Base-by-base conservation (phyloP, 2,113 vertebrate genomes). In the Bostrychus sinensis region DNA sequence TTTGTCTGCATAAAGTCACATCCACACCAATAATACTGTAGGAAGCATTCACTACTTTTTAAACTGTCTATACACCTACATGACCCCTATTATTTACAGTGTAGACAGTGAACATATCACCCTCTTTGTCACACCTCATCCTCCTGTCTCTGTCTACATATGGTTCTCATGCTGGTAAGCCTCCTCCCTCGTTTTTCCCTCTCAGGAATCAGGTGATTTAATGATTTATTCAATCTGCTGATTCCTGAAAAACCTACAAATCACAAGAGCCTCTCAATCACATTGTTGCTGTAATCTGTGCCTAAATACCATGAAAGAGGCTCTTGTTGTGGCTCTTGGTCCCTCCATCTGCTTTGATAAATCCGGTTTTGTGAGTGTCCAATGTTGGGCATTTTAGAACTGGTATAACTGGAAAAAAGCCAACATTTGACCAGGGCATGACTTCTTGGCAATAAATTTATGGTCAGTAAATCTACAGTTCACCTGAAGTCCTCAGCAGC, bases 221-320 rank as follows among this genome's bases (percentile, higher is more conserved):
- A 75, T 68, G 75, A 86, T 86, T 77, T 86, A 84, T 82, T 77
- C 69, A 73, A 84, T 74, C 71, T 81, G 55, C 72, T 9, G 10
- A 78, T 75, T 78, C 72, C 75, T 66, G 64, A 51, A 63, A 80
- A 84, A 78, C 72, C 75, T 84, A 81, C 75, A 82, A 82, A 85
- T 85, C 79, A 76, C 59, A 48, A 77, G 75, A 73, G 70, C 58
- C 84, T 76, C 78, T 58, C 68, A 72, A 80, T 82, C 70, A 78
- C 85, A 84, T 87, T 90, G 87, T 89, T 87, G 23, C 80, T 62
- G 59, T 89, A 84, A 86, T 87, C 85, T 64, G 32, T 0, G 16
- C 54, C 87, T 85, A 89, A 87, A 87, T 82, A 68, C 63, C 73
- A 74, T 87, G 80, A 89, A 86, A 84, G 83, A 75, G 66, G 28